These are phyloP conservation scores for Nerophis lumbriciformis DNA, from an alignment of 2,113 vertebrate genomes.

Conservation along the genomic window DNA sequence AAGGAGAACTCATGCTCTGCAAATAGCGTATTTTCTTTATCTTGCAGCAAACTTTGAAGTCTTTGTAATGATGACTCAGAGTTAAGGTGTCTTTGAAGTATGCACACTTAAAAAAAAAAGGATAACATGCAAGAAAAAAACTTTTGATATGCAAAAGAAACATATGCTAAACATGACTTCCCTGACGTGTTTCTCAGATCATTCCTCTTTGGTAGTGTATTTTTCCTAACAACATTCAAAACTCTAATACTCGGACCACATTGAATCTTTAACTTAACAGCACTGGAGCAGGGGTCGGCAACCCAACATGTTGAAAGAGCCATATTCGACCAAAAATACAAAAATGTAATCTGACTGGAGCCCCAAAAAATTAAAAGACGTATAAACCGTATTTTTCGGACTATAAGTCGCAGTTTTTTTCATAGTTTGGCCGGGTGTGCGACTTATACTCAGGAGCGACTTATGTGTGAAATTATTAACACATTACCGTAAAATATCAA, in stretches of 20 bases:
- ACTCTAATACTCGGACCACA: neutral
- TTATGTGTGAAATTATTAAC: too few species aligned
- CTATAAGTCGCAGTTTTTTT: too few species aligned
- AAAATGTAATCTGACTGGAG: too few species aligned
- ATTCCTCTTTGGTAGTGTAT: neutral
- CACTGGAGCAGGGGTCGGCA: neutral
- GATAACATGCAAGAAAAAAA: neutral
- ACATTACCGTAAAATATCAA: too few species aligned
- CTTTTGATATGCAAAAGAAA: constrained; percentile 2
- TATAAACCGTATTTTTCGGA: too few species aligned
- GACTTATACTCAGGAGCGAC: too few species aligned
- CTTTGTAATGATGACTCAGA: constrained; percentile 1
- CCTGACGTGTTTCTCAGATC: neutral
- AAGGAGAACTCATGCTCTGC: neutral
- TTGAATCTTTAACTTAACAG: constrained; percentile 24
- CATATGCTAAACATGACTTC: neutral
- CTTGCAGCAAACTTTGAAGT: constrained; percentile 15
- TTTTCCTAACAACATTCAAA: neutral
- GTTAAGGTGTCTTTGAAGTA: neutral
- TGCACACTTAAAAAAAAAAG: neutral
- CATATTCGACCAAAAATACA: too few species aligned
- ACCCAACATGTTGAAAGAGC: too few species aligned
- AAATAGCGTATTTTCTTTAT: neutral
- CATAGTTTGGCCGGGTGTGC: too few species aligned
- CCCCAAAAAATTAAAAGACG: too few species aligned